Conservation (phyloP, 2,888 invertebrate species). For the Heliconius erato region DNA sequence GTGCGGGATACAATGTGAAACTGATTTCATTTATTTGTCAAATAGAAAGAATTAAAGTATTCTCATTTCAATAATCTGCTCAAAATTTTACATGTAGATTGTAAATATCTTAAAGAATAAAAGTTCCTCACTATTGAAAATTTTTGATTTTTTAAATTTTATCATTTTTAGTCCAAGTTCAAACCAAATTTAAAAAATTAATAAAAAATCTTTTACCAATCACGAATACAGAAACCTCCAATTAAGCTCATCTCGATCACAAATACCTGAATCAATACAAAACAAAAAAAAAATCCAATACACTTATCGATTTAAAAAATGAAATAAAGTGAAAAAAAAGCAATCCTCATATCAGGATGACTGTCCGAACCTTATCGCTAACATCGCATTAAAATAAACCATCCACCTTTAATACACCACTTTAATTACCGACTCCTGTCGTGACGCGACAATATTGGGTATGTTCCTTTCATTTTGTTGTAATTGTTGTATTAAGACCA, state of each 20-base stretch:
- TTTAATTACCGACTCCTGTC: constrained; percentile 47
- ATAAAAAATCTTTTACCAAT: not conserved
- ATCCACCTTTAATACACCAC: constrained; percentile 38
- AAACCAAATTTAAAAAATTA: no score
- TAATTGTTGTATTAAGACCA: not conserved
- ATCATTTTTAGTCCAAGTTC: no score
- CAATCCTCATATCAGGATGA: constrained; percentile 10
- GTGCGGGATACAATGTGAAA: no score
- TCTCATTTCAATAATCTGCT: no score
- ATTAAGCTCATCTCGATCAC: not conserved
- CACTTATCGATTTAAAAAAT: not conserved
- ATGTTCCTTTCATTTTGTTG: constrained; percentile 8
- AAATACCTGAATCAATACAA: not conserved
- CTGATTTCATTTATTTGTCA: no score
- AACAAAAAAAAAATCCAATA: not conserved
- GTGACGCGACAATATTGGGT: constrained; percentile 15
- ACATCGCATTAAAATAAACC: constrained; percentile 41
- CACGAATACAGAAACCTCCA: not conserved
- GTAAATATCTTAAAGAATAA: no score
- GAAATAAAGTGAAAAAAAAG: not conserved
- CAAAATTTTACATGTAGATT: no score
- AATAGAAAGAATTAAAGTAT: no score
- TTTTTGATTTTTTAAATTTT: no score
- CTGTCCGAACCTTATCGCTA: constrained; percentile 28
- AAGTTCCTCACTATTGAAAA: no score